A percentile compares a stretch with the other conserved stretches of the same genome.
Conservation (phyloP, 2,113 vertebrate species). For the Nettapus auritus region DNA sequence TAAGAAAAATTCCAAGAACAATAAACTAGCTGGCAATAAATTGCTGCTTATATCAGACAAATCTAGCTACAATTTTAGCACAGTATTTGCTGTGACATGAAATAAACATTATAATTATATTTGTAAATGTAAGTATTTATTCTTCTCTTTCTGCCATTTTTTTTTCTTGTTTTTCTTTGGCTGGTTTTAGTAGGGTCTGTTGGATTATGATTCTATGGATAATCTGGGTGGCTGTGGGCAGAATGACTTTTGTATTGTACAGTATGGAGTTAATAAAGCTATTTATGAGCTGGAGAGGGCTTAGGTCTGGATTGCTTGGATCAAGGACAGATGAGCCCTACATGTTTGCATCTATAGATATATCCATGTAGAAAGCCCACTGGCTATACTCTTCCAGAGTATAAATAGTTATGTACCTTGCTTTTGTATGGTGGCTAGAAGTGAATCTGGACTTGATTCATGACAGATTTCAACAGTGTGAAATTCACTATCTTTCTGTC, state of each 20-base stretch:
- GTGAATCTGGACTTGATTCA: neutral
- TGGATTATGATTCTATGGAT: neutral
- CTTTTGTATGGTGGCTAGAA: accelerated
- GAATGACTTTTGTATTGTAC: neutral
- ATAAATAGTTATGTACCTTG: neutral
- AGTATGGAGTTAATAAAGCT: neutral
- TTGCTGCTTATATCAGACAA: neutral
- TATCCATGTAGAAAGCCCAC: neutral
- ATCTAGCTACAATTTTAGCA: neutral
- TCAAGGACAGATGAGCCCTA: neutral
- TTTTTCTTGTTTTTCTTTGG: neutral
- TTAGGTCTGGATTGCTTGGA: neutral
- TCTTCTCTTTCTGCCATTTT: neutral
- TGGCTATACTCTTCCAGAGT: neutral
- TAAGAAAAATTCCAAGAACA: neutral
- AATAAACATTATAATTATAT: neutral
- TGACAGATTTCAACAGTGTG: neutral
- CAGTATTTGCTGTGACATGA: neutral
- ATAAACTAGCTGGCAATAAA: neutral
- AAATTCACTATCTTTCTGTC: neutral
- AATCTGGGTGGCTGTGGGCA: neutral
- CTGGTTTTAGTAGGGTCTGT: neutral
- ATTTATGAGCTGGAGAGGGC: neutral
- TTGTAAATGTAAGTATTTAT: neutral
- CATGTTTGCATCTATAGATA: neutral